Evolutionary conservation across 2,113 vertebrate genomes (phyloP).

Genomic region (Elgaria multicarinata): DNA sequence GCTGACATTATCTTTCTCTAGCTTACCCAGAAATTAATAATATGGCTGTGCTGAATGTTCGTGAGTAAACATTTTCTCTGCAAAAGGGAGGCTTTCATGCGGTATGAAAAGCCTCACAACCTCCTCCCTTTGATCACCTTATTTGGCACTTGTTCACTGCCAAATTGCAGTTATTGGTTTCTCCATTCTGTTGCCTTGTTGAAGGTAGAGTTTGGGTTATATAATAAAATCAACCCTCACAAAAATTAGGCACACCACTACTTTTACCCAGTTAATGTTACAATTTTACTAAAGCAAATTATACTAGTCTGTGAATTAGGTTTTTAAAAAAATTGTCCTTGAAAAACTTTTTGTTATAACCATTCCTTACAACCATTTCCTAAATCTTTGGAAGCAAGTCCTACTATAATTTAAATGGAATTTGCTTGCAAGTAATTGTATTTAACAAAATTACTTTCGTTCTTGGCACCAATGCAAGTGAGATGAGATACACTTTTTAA

Average conservation of each 20-base stretch:
- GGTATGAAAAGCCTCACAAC: conserved; percentile 22
- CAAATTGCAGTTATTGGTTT: background rate
- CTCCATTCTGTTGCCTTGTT: background rate
- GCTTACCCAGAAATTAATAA: conserved; percentile 22
- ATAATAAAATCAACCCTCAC: background rate
- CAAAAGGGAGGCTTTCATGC: background rate
- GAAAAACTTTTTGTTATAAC: conserved; percentile 2
- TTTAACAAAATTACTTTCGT: background rate
- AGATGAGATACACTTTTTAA: background rate
- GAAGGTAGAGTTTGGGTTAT: background rate
- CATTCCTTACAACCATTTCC: conserved; percentile 18
- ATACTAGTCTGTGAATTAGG: background rate
- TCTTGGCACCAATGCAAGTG: background rate
- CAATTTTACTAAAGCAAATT: background rate
- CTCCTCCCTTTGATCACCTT: conserved; percentile 4
- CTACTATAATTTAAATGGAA: background rate
- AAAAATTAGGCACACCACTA: conserved; percentile 2
- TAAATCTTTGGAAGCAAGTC: background rate
- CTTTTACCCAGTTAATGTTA: background rate
- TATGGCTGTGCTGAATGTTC: background rate
- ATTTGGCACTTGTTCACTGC: background rate
- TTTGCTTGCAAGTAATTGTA: conserved; percentile 16
- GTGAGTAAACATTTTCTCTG: background rate
- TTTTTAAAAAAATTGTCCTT: background rate
- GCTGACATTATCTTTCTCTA: conserved; percentile 18